Percentiles rank a stretch among this genome's conserved stretches.
Evolutionary conservation across 2,113 vertebrate species (phyloP).

Genomic region (Datnioides undecimradiatus): DNA sequence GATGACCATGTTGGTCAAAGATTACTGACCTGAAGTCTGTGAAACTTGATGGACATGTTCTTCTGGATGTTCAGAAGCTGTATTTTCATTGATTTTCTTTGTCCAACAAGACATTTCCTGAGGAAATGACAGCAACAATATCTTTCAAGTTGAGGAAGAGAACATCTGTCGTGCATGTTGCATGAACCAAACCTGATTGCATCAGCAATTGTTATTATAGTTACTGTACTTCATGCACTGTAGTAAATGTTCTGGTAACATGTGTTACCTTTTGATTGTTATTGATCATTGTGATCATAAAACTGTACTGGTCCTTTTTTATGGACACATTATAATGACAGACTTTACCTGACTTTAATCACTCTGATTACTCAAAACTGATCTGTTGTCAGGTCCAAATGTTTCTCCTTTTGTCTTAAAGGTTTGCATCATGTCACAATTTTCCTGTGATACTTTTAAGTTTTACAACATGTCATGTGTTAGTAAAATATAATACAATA

Average conservation of each 20-base stretch:
- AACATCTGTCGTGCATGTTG: slow-evolving; percentile 35
- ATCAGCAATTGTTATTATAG: slow-evolving; percentile 8
- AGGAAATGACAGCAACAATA: slow-evolving; percentile 18
- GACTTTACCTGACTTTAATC: neutral
- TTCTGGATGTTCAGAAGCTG: slow-evolving; percentile 16
- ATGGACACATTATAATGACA: neutral
- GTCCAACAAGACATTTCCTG: slow-evolving; percentile 9
- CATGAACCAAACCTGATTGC: slow-evolving; percentile 28
- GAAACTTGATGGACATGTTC: neutral
- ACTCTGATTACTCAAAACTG: neutral
- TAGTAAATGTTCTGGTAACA: neutral
- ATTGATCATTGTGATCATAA: neutral
- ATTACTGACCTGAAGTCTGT: slow-evolving; percentile 11
- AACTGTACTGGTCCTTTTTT: neutral
- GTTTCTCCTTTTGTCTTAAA: neutral
- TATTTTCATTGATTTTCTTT: neutral
- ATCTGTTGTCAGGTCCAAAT: slow-evolving; percentile 10
- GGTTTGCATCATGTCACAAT: neutral
- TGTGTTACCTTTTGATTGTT: neutral
- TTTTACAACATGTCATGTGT: neutral
- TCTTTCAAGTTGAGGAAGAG: slow-evolving; percentile 11
- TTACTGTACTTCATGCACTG: neutral
- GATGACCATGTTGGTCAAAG: slow-evolving; percentile 56
- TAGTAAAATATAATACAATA: neutral
- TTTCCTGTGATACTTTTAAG: neutral